Conservation (phyloP, 2,113 vertebrate genomes). For the Bostrychus sinensis region DNA sequence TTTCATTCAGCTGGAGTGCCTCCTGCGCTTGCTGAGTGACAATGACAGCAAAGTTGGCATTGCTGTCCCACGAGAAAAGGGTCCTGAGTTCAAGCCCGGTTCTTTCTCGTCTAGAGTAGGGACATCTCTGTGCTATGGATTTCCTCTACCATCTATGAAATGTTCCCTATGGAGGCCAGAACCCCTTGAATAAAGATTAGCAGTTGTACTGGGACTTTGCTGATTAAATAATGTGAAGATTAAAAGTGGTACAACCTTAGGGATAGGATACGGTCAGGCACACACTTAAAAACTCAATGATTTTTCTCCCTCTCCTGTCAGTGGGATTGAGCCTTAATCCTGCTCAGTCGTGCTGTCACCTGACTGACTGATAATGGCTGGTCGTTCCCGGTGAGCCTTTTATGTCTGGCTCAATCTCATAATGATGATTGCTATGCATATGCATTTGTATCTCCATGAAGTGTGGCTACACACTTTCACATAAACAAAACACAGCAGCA, state of each 20-base stretch:
- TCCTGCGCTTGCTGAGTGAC: too few species aligned
- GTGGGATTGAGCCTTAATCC: constrained; percentile 64
- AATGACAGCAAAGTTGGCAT: too few species aligned
- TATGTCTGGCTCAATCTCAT: constrained; percentile 58
- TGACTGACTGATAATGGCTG: constrained; percentile 44
- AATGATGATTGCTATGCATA: constrained; percentile 61
- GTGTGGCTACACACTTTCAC: constrained; percentile 18
- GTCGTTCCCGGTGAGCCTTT: constrained; percentile 37
- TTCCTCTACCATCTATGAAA: too few species aligned
- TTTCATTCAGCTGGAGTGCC: too few species aligned
- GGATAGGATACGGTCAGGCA: background rate
- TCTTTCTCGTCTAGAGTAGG: too few species aligned
- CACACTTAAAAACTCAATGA: background rate
- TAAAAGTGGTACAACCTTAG: too few species aligned
- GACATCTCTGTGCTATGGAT: too few species aligned
- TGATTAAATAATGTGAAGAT: too few species aligned
- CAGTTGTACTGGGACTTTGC: too few species aligned
- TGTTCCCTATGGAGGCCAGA: background rate
- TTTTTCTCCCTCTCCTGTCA: background rate
- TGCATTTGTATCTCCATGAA: constrained; percentile 9
- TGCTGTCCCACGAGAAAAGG: too few species aligned
- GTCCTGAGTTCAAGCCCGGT: too few species aligned
- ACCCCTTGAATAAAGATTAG: background rate
- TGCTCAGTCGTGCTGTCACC: constrained; percentile 54
- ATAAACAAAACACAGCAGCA: constrained; percentile 20